Conservation (phyloP, 2,113 vertebrate genomes). For the Rhizomys pruinosus region DNA sequence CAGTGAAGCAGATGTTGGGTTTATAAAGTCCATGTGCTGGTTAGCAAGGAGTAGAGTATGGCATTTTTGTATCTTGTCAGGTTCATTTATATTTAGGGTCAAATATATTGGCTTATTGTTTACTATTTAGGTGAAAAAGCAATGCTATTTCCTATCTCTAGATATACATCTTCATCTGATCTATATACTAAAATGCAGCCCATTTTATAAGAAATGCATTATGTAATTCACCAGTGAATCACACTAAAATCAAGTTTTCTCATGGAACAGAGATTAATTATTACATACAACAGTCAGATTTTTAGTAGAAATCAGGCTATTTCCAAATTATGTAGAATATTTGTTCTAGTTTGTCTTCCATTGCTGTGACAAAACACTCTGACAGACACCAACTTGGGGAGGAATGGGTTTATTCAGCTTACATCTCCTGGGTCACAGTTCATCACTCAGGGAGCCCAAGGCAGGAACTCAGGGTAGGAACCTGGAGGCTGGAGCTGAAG, state of each 20-base stretch:
- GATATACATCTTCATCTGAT: not conserved
- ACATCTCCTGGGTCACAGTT: too few relatives aligned
- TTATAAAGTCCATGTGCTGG: not conserved
- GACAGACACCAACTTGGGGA: too few relatives aligned
- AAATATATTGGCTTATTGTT: slow-evolving; percentile 17
- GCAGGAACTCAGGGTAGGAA: too few relatives aligned
- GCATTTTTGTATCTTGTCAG: not conserved
- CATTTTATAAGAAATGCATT: slow-evolving; percentile 32
- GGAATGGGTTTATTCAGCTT: too few relatives aligned
- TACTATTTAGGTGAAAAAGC: not conserved
- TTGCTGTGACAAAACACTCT: too few relatives aligned
- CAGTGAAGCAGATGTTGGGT: not conserved
- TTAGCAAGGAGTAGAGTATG: not conserved
- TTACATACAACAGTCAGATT: not conserved
- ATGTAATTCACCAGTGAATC: not conserved
- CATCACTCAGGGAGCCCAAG: too few relatives aligned
- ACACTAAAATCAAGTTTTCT: slow-evolving; percentile 40
- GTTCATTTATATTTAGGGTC: not conserved
- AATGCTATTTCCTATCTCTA: not conserved
- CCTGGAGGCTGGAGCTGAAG: too few relatives aligned
- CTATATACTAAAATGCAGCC: slow-evolving; percentile 1
- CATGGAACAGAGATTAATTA: not conserved
- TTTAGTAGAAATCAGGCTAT: not conserved
- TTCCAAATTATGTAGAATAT: not conserved
- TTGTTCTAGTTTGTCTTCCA: too few relatives aligned